Base-by-base conservation (phyloP, 2,888 invertebrate genomes). In the Morpho deidamia region DNA sequence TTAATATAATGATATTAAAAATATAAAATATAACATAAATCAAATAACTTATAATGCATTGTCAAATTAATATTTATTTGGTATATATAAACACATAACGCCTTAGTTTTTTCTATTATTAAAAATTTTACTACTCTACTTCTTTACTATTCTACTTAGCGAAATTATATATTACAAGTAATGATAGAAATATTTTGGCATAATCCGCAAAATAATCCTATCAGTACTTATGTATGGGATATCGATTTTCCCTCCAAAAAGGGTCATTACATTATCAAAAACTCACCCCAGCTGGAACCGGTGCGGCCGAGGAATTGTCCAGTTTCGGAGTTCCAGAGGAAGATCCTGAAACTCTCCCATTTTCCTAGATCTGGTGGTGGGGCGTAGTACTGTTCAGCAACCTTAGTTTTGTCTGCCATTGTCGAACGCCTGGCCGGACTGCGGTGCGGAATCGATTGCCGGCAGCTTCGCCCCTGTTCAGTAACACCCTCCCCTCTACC, bases 261-360 rank as follows among this genome's bases (percentile, higher is more conserved):
- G 46, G 51, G 55, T 43, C 41, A 1, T 37, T 35, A 47, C 59
- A 49, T 45, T 41, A 11, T 8, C 11, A 37, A 41, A 59, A 50
- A 95, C 97, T 96, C 81, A 97, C 97, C 96, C 98, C 98, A 98
- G 90, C 97, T 97, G 76, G 94, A 91, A 70, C 95, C 97, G 61
- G 97, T 97, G 71, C 98, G 93, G 70, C 98, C 98, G 70, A 98
- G 91, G 83, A 97, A 94, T 90, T 97, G 96, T 75, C 94, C 94
- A 60, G 97, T 97, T 88, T 97, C 97, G 69, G 95, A 93, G 91
- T 98, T 96, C 95, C 95, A 98, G 67, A 98, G 82, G 91, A 97
- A 98, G 75, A 92, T 90, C 83, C 92, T 93, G 91, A 96, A 94
- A 72, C 94, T 92, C 88, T 96, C 95, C 96, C 96, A 96, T 92